Percentiles rank a stretch among this genome's conserved stretches.
phyloP scores from a whole-genome alignment of 2,113 vertebrate genomes.

The Amazona guildingii region DNA sequence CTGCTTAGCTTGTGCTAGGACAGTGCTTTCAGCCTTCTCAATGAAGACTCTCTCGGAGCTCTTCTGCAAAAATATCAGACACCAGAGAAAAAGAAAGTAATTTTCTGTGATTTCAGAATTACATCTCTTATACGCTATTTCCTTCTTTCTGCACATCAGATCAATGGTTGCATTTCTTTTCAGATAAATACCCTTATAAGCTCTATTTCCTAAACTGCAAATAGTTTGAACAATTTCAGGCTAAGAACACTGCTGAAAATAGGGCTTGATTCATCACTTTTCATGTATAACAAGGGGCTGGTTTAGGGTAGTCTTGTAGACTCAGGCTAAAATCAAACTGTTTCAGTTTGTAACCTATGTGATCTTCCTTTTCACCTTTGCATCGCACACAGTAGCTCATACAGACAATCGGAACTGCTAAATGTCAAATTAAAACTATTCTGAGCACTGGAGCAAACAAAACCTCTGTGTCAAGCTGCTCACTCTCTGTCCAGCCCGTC shows the following conservation, averaged over 20 bases:
- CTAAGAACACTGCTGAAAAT: not conserved
- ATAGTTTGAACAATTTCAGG: not conserved
- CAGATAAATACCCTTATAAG: not conserved
- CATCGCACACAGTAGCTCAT: not conserved
- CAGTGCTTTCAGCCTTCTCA: not conserved
- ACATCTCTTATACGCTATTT: not conserved
- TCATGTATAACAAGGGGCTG: not conserved
- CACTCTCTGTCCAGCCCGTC: not conserved
- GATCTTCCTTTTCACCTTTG: not conserved
- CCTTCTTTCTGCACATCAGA: not conserved
- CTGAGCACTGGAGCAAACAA: not conserved
- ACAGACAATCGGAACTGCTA: not conserved
- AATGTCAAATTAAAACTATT: not conserved
- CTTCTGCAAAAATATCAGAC: not conserved
- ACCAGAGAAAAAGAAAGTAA: not conserved
- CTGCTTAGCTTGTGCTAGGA: not conserved
- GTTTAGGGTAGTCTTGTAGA: not conserved
- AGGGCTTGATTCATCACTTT: not conserved
- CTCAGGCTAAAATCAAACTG: not conserved
- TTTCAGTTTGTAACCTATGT: not conserved
- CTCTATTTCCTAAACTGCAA: not conserved
- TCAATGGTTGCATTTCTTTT: not conserved
- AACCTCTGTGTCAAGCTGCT: not conserved
- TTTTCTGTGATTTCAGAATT: not conserved
- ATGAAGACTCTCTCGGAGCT: not conserved